phyloP scores from a whole-genome alignment of 2,797 vertebrate genomes.

The Heteromormyrus szaboi region DNA sequence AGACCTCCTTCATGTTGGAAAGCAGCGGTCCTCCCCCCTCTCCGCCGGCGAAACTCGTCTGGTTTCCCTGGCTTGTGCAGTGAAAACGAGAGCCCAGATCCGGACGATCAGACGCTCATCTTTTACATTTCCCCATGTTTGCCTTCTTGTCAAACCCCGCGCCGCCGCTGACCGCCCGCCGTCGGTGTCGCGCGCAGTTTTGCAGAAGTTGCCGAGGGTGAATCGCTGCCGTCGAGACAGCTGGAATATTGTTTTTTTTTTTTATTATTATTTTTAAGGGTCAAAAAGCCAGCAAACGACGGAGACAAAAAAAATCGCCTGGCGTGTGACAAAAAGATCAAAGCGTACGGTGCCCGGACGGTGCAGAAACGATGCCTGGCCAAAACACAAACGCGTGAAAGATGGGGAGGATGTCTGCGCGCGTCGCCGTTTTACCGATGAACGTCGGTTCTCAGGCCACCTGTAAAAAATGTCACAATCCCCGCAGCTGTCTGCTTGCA shows the following conservation, averaged over 20 bases:
- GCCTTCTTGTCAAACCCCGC: slow-evolving; percentile 41
- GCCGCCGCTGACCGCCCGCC: slow-evolving; percentile 35
- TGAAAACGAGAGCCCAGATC: not conserved
- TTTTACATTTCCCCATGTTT: slow-evolving; percentile 47
- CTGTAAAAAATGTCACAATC: slow-evolving; percentile 43
- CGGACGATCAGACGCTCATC: slow-evolving; percentile 43
- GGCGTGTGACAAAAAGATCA: slow-evolving; percentile 21
- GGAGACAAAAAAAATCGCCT: slow-evolving; percentile 25
- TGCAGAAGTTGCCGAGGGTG: slow-evolving; percentile 37
- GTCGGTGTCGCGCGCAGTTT: slow-evolving; percentile 40
- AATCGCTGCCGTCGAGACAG: slow-evolving; percentile 19
- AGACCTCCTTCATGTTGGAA: slow-evolving; percentile 53
- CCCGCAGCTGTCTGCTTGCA: slow-evolving; percentile 26
- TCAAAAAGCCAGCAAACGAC: slow-evolving; percentile 16
- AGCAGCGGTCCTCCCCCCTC: slow-evolving; percentile 32
- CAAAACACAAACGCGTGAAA: slow-evolving; percentile 25
- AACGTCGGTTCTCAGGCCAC: slow-evolving; percentile 18
- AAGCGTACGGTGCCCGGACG: slow-evolving; percentile 16
- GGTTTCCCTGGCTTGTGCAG: not conserved
- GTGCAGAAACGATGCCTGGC: slow-evolving; percentile 35
- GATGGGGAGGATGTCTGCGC: slow-evolving; percentile 20
- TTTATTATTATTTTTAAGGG: slow-evolving; percentile 7
- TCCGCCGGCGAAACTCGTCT: slow-evolving; percentile 18
- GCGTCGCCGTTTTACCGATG: slow-evolving; percentile 7
- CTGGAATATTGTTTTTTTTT: slow-evolving; percentile 21